Base-by-base conservation (phyloP, 1,140 invertebrate genomes). In the Drosophila subpulchrella region DNA sequence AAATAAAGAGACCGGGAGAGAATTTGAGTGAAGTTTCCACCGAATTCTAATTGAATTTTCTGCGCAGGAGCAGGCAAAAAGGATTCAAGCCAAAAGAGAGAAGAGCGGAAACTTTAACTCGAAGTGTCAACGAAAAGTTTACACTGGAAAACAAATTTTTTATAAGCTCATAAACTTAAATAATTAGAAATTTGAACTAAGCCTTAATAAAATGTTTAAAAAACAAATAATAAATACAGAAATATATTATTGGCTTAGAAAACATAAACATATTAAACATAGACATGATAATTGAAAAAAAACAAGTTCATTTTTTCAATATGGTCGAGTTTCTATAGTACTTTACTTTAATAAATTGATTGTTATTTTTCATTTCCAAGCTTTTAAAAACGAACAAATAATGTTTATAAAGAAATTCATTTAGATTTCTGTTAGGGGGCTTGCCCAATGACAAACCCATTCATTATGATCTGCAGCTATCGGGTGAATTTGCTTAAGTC, bases 51-150 rank as follows among this genome's bases (percentile, higher is more conserved):
- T 88, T 88, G 61, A 89, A 80, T 88, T 89, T 79, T 53, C 30
- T 88, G 84, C 84, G 84, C 84, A 88, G 80, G 73, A 78, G 73
- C 83, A 83, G 60, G 48, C 66, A n/a, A 55, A 75, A 76, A 81
- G 78, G 62, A 68, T 60, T 46, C 44, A 39, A 67, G 27, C 12
- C 24, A 44, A 59, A 30, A 39, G 53, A 59, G 63, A 48, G 42
- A 17, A 48, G 42, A 58, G 46, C 24, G 13, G 38, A 39, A 78
- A 44, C 47, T 75, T 74, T 38, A 59, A 50, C 72, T 57, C 39
- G 39, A 66, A 53, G 24, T 77, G 63, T 62, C 53, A 77, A 57
- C 53, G 42, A 15, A 75, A 70, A 85, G 68, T 24, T 78, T 78
- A 41, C 76, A 73, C 67, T 78, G 76, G 15, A 30, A 56, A 58